These are phyloP conservation scores for Leucoraja erinaceus DNA, from an alignment of 2,113 vertebrate genomes.

Conservation along the genomic window DNA sequence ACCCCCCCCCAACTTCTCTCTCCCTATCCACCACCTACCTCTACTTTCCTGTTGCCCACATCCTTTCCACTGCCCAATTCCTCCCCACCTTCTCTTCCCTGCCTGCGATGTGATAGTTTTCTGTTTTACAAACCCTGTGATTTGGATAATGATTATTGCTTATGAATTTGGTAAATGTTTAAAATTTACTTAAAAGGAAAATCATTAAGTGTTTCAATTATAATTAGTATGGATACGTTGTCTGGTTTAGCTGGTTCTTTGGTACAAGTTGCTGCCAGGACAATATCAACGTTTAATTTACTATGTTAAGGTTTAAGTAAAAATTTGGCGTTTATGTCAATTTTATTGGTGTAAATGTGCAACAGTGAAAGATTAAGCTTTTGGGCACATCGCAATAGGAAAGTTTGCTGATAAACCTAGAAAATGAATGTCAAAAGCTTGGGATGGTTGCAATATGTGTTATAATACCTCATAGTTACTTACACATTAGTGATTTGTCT, in stretches of 20 bases:
- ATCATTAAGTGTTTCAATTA: no score
- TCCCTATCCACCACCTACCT: no score
- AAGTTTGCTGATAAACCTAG: not conserved
- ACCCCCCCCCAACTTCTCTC: no score
- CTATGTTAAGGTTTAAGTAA: not conserved
- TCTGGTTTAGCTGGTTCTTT: not conserved
- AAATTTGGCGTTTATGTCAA: not conserved
- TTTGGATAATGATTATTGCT: no score
- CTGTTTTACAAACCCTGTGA: no score
- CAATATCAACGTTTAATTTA: not conserved
- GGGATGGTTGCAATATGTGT: not conserved
- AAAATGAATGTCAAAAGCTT: not conserved
- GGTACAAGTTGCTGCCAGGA: not conserved
- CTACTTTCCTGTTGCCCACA: no score
- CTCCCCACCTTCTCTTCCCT: no score
- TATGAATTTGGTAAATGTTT: no score
- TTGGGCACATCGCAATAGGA: not conserved
- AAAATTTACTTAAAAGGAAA: no score
- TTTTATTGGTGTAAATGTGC: not conserved
- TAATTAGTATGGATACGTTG: no score
- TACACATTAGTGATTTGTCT: not conserved
- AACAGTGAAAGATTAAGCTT: not conserved
- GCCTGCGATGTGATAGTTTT: no score
- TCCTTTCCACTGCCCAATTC: no score
- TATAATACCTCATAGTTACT: not conserved